A percentile compares a stretch with the other conserved stretches of the same genome.
These are phyloP conservation scores for Sphaeridia pumilis DNA, from an alignment of 2,888 invertebrate genomes.

Conservation along the genomic window DNA sequence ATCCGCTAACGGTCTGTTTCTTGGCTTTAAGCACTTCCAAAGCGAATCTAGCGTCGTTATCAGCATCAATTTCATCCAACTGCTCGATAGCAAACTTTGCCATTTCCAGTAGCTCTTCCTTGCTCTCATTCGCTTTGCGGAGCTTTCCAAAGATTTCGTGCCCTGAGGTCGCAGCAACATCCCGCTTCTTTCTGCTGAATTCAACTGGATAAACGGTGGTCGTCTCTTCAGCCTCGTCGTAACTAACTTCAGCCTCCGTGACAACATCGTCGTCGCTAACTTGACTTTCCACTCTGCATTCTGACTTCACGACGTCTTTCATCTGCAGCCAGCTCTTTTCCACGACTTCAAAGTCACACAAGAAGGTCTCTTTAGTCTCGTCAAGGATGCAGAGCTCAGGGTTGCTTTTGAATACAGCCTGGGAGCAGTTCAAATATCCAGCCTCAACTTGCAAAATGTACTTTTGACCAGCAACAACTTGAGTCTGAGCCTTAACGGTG, in stretches of 20 bases:
- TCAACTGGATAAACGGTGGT: conserved; percentile 38
- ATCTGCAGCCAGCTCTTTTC: conserved; percentile 56
- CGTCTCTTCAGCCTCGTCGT: conserved; percentile 20
- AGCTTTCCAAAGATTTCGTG: conserved; percentile 16
- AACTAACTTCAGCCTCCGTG: conserved; percentile 39
- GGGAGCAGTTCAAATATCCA: conserved; percentile 47
- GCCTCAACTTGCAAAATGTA: conserved; percentile 50
- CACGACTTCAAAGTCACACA: conserved; percentile 51
- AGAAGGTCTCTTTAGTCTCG: conserved; percentile 37
- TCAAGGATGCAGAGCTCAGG: conserved; percentile 39
- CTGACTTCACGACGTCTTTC: conserved; percentile 49
- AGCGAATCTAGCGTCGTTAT: conserved; percentile 43
- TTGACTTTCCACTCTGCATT: too few species aligned
- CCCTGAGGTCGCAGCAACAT: not conserved
- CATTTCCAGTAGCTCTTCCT: conserved; percentile 39
- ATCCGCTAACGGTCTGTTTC: conserved; percentile 49
- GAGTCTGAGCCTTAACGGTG: conserved; percentile 35
- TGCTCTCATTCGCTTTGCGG: conserved; percentile 34
- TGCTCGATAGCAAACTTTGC: conserved; percentile 44
- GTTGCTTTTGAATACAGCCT: conserved; percentile 35
- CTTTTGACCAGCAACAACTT: conserved; percentile 47
- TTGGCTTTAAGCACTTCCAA: conserved; percentile 43
- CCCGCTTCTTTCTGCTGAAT: conserved; percentile 29
- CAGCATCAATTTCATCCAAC: conserved; percentile 45
- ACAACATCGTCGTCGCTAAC: conserved; percentile 50